A percentile compares a stretch with the other conserved stretches of the same genome.
phyloP scores from a whole-genome alignment of 2,797 vertebrate species.

The Falco columbarius region DNA sequence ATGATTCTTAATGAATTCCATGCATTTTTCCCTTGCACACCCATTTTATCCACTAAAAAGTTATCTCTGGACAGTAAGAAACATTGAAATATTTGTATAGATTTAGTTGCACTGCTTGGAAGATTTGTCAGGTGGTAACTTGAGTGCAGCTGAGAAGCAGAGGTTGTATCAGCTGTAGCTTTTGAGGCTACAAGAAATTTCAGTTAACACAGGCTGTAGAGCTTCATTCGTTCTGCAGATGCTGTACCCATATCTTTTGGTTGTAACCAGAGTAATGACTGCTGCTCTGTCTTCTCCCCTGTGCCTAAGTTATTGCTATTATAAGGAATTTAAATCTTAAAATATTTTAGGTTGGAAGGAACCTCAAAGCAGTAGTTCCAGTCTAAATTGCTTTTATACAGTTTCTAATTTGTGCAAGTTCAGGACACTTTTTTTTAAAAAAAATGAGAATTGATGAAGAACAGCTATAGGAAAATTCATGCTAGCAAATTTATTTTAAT shows the following conservation, averaged over 20 bases:
- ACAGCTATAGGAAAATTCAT: conserved; percentile 6
- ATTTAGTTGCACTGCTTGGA: background rate
- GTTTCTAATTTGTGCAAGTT: background rate
- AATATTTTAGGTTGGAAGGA: background rate
- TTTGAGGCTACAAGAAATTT: background rate
- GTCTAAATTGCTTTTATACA: background rate
- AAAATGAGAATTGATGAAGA: background rate
- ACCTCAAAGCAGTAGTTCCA: background rate
- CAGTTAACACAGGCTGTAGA: background rate
- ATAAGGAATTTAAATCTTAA: background rate
- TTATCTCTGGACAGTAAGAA: background rate
- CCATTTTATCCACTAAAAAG: background rate
- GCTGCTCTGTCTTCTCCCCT: background rate
- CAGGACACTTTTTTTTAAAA: background rate
- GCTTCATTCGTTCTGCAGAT: background rate
- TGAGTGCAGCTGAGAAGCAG: background rate
- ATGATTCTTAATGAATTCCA: background rate
- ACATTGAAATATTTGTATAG: background rate
- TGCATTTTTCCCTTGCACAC: background rate
- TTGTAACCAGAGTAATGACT: background rate
- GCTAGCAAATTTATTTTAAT: background rate
- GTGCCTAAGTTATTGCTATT: background rate
- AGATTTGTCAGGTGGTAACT: background rate
- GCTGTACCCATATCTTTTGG: background rate
- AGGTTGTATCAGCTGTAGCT: background rate